Evolutionary conservation across 2,888 invertebrate species (phyloP), one percentile per base, ranked within the genome.

Genomic region (Keiferia lycopersicella): DNA sequence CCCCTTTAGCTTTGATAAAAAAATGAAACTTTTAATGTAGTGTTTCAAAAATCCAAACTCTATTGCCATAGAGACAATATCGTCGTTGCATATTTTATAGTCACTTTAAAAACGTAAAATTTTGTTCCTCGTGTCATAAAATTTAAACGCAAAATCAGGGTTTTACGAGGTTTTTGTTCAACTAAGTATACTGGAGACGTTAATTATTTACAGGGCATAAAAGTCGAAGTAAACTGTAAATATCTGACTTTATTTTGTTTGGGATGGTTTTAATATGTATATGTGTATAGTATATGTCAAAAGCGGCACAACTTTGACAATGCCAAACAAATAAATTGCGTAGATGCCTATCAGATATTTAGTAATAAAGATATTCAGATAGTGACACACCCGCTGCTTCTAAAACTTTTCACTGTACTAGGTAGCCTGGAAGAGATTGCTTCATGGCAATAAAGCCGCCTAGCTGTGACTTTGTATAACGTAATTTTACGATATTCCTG

Each of bases 1-100:
- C 26, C 26, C 26, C 26, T 26, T 26, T 26, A 26, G 26, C 26
- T 26, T 26, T 26, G 26, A 26, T 26, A 4, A 50, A 58, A 45
- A 64, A 62, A 16, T 26, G 38, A 14, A 39, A 62, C 50, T 61
- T 59, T 51, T 58, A 38, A 61, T 57, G 62, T 26, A 57, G 8
- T 16, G 38, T 39, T 57, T 57, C 26, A 39, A 39, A 30, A 48
- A 48, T 48, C 16, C 7, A 14, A 26, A 26, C 53, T 53, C 22
- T 53, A 14, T 26, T 53, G 53, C 22, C 26, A 53, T n/a, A 53
- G 53, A 14, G 26, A 7, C n/a, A n/a, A n/a, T n/a, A n/a, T n/a
- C n/a, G n/a, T 22, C 3, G 7, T 26, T 26, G 14, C 20, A 12
- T 0, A 14, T 53, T 53, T 53, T 26, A 53, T 26, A 14, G 12